Evolutionary conservation across 2,888 invertebrate species (phyloP), one percentile per base, ranked within the genome.

Genomic region (Bugula neritina): DNA sequence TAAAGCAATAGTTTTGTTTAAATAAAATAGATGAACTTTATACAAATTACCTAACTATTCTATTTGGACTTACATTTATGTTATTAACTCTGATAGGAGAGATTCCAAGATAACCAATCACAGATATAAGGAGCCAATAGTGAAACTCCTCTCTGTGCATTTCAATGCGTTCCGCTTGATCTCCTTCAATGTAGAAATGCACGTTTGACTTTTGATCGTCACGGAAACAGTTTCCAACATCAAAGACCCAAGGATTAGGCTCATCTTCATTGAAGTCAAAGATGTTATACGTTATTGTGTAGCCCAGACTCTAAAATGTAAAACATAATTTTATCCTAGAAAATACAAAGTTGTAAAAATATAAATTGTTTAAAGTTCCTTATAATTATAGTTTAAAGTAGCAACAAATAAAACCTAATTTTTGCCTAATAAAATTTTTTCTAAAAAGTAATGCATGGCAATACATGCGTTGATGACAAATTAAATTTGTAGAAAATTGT

Each of bases 211-310:
- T 63, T 31, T 63, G 63, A 31, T 63, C 31, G n/a, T 63, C 63
- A 3, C 5, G 3, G 31, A 63, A 63, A 27, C 63, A 63, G 31
- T 63, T 25, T 13, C 2, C 29, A 31, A 63, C 27, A 13, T 63
- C 31, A n/a, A 13, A 63, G 2, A 63, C 63, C 63, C 63, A 63
- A 13, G n/a, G 2, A 63, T 63, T n/a, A 3, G 63, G 63, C n/a
- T 63, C 63, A 10, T 63, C 63, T 31, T 63, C 63, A 31, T 63
- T 31, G 31, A 63, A 63, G 63, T 63, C 31, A 31, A 29, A 63
- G 17, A 63, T 63, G n/a, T 63, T 63, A n/a, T 63, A 63, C 2
- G 63, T 31, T 31, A 63, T 63, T 25, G 21, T 13, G 10, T 29
- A 31, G 31, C 31, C 63, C 29, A 63, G 31, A 13, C 10, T n/a